A percentile compares a stretch with the other conserved stretches of the same genome.
Conservation (phyloP, 2,113 vertebrate species). For the Limanda limanda region DNA sequence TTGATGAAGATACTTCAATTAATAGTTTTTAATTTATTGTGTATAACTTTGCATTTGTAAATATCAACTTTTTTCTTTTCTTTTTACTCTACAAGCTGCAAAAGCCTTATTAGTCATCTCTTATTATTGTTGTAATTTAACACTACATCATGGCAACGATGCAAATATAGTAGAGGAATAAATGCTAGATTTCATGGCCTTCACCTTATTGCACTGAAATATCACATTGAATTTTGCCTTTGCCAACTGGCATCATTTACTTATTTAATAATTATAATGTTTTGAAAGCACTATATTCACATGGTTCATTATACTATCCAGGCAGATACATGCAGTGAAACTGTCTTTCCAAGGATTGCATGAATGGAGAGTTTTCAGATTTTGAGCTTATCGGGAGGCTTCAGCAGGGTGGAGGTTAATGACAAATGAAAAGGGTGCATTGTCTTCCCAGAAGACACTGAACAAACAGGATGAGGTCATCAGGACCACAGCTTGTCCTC, state of each 20-base stretch:
- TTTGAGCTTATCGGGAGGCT: conserved; percentile 24
- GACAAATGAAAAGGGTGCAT: conserved; percentile 70
- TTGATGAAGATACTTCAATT: not conserved
- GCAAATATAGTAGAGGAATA: not conserved
- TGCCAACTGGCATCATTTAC: not conserved
- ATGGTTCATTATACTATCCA: not conserved
- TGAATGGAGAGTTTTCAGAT: conserved; percentile 9
- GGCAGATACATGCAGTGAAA: not conserved
- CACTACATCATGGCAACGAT: not conserved
- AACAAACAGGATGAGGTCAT: conserved; percentile 82
- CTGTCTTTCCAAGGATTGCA: not conserved
- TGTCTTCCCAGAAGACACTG: conserved; percentile 77
- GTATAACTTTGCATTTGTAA: not conserved
- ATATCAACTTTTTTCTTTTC: not conserved
- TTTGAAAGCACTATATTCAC: not conserved
- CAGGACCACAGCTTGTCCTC: conserved; percentile 56
- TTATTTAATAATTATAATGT: not conserved
- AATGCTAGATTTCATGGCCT: not conserved
- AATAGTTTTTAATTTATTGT: not conserved
- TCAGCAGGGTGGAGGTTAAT: conserved; percentile 57
- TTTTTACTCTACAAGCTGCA: not conserved
- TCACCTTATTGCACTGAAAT: not conserved
- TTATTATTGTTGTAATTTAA: not conserved
- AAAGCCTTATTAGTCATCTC: not conserved
- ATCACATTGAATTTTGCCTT: not conserved